Conservation (phyloP, 2,113 vertebrate genomes). For the Seriola aureovittata region DNA sequence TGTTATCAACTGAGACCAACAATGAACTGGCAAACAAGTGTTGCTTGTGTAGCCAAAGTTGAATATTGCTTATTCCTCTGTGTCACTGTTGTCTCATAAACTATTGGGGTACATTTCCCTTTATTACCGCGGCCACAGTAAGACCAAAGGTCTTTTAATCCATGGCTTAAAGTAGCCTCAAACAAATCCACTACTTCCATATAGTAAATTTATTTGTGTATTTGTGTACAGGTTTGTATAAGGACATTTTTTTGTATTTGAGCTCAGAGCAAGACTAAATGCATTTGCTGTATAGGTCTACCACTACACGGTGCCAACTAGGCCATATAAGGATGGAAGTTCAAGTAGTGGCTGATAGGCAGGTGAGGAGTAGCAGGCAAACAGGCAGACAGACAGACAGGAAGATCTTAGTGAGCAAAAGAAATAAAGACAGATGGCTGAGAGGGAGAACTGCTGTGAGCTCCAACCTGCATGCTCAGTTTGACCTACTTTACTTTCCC, state of each 20-base stretch:
- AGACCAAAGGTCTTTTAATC: neutral
- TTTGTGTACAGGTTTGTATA: conserved; percentile 10
- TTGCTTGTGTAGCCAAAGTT: neutral
- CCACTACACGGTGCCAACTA: conserved; percentile 38
- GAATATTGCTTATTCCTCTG: too few species aligned
- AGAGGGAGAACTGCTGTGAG: conserved; percentile 39
- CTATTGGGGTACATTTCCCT: neutral
- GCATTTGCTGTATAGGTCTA: conserved; percentile 20
- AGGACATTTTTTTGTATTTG: neutral
- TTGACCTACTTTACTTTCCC: conserved; percentile 78
- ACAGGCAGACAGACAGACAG: conserved; percentile 56
- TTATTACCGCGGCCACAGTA: neutral
- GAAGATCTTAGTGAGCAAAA: conserved; percentile 51
- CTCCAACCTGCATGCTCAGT: conserved; percentile 44
- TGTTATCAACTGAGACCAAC: neutral
- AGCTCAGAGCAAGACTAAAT: conserved; percentile 24
- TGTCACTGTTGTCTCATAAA: too few species aligned
- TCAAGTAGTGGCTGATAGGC: conserved; percentile 38
- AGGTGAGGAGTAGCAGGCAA: conserved; percentile 30
- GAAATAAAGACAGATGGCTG: conserved; percentile 66
- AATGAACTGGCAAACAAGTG: neutral
- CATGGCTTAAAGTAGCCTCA: neutral
- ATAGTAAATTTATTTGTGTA: neutral
- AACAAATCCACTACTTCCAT: neutral
- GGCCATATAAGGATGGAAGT: conserved; percentile 50